Percentiles rank a stretch among this genome's conserved stretches.
phyloP scores from a whole-genome alignment of 2,888 invertebrate species.

The Drosophila cognata region DNA sequence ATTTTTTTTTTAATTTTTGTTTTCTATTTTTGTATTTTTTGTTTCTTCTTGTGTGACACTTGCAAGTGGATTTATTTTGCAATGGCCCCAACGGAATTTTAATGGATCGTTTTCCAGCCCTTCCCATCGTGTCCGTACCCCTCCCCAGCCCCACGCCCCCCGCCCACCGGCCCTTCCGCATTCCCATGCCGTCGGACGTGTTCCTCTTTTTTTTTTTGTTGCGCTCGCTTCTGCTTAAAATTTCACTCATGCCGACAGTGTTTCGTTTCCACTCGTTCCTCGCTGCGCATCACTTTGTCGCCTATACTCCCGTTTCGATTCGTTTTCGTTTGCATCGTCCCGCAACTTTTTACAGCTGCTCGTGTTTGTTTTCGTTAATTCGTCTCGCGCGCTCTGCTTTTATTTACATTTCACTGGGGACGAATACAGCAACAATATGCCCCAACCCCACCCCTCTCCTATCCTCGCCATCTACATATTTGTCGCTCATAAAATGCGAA shows the following conservation, averaged over 20 bases:
- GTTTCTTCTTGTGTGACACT: conserved; percentile 57
- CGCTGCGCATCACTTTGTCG: too few relatives aligned
- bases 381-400: conserved; percentile 52
- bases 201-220: conserved; percentile 46
- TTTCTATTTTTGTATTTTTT: conserved; percentile 24
- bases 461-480: background rate
- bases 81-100: conserved; percentile 78
- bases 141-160: background rate
- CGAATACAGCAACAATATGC: background rate
- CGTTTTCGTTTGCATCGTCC: background rate
- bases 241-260: conserved; percentile 65
- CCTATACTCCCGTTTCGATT: conserved; percentile 3
- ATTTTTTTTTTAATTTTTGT: conserved; percentile 17
- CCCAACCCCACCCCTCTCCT: background rate
- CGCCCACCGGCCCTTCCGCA: background rate
- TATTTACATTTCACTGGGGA: conserved; percentile 66
- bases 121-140: background rate
- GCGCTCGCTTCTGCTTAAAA: conserved; percentile 66
- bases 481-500: conserved; percentile 70
- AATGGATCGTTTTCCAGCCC: conserved; percentile 58
- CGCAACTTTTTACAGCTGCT: conserved; percentile 55
- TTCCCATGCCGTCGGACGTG: conserved; percentile 52
- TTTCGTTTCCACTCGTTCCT: conserved; percentile 29
- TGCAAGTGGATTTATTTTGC: conserved; percentile 81
- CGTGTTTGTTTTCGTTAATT: conserved; percentile 77